These are phyloP conservation scores for Phalacrocorax brasilianus DNA, from an alignment of 2,113 vertebrate genomes.

Conservation along the genomic window DNA sequence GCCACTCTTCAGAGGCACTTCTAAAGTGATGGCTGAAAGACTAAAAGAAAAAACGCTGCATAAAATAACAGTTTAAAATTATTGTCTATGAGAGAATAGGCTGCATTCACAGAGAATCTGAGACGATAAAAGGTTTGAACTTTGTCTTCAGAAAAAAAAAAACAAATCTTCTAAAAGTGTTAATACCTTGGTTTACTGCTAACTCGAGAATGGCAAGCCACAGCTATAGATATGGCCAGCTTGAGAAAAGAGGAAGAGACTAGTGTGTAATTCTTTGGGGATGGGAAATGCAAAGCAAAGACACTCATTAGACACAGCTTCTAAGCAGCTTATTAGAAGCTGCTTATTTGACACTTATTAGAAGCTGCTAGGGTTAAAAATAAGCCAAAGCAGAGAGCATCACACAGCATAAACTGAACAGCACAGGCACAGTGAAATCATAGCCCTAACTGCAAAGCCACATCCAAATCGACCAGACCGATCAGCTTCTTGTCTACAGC, in stretches of 20 bases:
- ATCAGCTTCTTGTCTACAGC: background rate
- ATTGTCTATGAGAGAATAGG: background rate
- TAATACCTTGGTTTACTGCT: background rate
- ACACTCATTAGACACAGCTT: background rate
- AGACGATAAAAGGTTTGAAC: background rate
- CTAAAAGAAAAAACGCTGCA: background rate
- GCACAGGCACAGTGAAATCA: background rate
- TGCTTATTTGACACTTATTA: constrained; percentile 24
- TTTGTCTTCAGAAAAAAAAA: background rate
- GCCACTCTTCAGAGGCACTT: constrained; percentile 5
- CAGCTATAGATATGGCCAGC: background rate
- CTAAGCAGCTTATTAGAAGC: constrained; percentile 48
- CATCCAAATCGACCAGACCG: background rate
- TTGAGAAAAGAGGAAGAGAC: background rate
- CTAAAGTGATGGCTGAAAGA: background rate
- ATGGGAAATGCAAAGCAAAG: background rate
- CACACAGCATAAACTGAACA: background rate
- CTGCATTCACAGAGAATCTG: background rate
- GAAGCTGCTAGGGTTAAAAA: constrained; percentile 51
- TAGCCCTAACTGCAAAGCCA: background rate
- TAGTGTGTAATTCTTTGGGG: background rate
- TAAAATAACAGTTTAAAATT: background rate
- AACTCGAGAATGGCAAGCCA: background rate
- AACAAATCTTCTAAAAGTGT: background rate
- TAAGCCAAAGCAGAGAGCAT: constrained; percentile 10